Conservation (phyloP, 2,888 invertebrate genomes). For the Cryptophagus acutangulus region DNA sequence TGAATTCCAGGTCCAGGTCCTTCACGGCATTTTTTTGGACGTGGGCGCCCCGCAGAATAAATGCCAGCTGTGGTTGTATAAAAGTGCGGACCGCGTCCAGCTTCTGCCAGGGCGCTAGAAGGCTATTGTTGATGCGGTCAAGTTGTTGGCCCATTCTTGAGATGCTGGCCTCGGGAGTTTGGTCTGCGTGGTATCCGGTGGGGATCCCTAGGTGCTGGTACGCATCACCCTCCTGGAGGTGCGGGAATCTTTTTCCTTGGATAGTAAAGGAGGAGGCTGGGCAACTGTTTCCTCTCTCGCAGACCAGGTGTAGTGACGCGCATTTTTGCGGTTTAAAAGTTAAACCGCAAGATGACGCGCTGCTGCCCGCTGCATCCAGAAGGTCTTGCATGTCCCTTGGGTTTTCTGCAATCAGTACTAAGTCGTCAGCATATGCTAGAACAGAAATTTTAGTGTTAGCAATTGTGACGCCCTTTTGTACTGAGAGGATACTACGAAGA, state of each 20-base stretch:
- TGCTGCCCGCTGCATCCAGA: slow-evolving; percentile 14
- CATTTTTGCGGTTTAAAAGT: slow-evolving; percentile 35
- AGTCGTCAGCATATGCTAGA: slow-evolving; percentile 20
- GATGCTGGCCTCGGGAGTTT: slow-evolving; percentile 22
- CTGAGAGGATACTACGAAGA: slow-evolving; percentile 4
- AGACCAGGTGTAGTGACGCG: slow-evolving; percentile 24
- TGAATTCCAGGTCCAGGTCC: slow-evolving; percentile 28
- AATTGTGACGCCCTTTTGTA: slow-evolving; percentile 1
- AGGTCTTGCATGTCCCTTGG: slow-evolving; percentile 18
- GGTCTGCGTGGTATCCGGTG: slow-evolving; percentile 29
- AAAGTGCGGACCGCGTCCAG: slow-evolving; percentile 27
- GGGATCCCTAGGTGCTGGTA: slow-evolving; percentile 38
- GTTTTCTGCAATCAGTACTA: slow-evolving; percentile 14
- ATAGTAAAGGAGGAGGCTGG: slow-evolving; percentile 21
- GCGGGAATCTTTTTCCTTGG: slow-evolving; percentile 18
- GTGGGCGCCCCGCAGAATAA: slow-evolving; percentile 28
- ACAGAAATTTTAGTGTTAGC: slow-evolving; percentile 3
- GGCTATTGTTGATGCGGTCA: slow-evolving; percentile 13
- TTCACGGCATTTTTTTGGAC: slow-evolving; percentile 27
- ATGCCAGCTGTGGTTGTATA: slow-evolving; percentile 32
- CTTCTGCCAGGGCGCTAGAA: slow-evolving; percentile 28
- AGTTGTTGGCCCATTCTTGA: slow-evolving; percentile 23
- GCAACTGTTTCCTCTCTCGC: slow-evolving; percentile 13
- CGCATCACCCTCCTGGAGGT: slow-evolving; percentile 25
- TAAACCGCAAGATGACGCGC: slow-evolving; percentile 24